Percentiles rank a stretch among this genome's conserved stretches.
phyloP scores from a whole-genome alignment of 2,888 invertebrate genomes.

The Heliconius sara region DNA sequence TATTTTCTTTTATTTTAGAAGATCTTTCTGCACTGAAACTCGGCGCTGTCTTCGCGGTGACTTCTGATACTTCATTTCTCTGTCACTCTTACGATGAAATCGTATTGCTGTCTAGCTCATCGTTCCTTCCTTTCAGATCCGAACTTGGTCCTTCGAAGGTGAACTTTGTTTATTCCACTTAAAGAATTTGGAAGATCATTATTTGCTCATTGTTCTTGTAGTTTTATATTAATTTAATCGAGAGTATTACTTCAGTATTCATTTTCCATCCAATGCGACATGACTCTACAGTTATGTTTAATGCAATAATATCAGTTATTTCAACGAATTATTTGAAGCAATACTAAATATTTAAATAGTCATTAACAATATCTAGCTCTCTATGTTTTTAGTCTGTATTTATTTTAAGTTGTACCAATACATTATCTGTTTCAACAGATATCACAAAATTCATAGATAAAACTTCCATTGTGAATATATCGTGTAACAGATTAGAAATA shows the following conservation, averaged over 20 bases:
- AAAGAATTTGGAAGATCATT: slow-evolving; percentile 39
- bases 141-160: slow-evolving; percentile 38
- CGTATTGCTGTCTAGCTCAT: slow-evolving; percentile 69
- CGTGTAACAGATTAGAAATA: slow-evolving; percentile 26
- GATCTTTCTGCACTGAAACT: slow-evolving; percentile 59
- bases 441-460: slow-evolving; percentile 19
- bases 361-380: slow-evolving; percentile 41
- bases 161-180: slow-evolving; percentile 41
- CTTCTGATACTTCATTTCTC: slow-evolving; percentile 67
- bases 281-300: slow-evolving; percentile 57
- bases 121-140: slow-evolving; percentile 48
- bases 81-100: slow-evolving; percentile 71
- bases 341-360: slow-evolving; percentile 60
- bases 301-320: slow-evolving; percentile 59
- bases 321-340: slow-evolving; percentile 78
- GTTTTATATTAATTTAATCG: slow-evolving; percentile 43
- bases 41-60: slow-evolving; percentile 55
- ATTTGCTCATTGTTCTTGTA: slow-evolving; percentile 51
- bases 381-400: slow-evolving; percentile 40
- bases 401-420: slow-evolving; percentile 29
- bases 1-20: slow-evolving; percentile 59
- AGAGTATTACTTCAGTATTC: slow-evolving; percentile 54
- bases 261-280: slow-evolving; percentile 75
- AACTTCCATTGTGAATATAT: slow-evolving; percentile 34
- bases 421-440: slow-evolving; percentile 9